Evolutionary conservation across 2,888 invertebrate species (phyloP).

Genomic region (Geophilus truncorum): DNA sequence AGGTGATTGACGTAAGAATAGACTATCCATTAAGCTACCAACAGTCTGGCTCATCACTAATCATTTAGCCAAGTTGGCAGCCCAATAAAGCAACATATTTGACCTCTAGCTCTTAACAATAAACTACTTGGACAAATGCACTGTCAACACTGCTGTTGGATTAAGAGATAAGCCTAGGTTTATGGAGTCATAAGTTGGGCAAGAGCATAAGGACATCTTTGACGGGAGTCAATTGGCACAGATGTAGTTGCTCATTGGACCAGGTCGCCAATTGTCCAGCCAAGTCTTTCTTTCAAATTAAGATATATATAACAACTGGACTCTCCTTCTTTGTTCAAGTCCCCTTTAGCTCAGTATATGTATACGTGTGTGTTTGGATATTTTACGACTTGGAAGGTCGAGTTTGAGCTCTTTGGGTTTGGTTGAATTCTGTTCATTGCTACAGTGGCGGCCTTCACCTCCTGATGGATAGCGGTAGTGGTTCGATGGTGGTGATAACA

Average conservation of each 20-base stretch:
- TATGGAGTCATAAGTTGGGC: conserved; percentile 22
- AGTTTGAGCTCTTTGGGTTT: not conserved
- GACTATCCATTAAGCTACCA: not conserved
- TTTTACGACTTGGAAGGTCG: conserved; percentile 10
- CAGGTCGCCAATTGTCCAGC: not conserved
- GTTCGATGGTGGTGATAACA: not conserved
- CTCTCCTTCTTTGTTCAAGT: not conserved
- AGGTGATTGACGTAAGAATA: not conserved
- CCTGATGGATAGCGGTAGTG: conserved; percentile 13
- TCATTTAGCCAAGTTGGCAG: conserved; percentile 2
- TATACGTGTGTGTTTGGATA: not conserved
- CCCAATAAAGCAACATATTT: not conserved
- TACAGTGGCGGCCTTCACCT: conserved; percentile 22
- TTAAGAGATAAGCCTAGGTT: conserved; percentile 21
- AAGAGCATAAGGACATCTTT: not conserved
- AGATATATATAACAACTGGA: conserved; percentile 10
- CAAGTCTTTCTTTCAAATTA: conserved; percentile 19
- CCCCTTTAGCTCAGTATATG: not conserved
- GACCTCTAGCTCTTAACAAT: conserved; percentile 24
- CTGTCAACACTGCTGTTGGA: conserved; percentile 27
- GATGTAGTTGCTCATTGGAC: not conserved
- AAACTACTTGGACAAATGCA: conserved; percentile 17
- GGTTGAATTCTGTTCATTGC: not conserved
- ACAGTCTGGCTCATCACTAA: not conserved
- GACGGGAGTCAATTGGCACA: conserved; percentile 1